Base-by-base conservation (phyloP, 2,113 vertebrate genomes). In the Natator depressus region DNA sequence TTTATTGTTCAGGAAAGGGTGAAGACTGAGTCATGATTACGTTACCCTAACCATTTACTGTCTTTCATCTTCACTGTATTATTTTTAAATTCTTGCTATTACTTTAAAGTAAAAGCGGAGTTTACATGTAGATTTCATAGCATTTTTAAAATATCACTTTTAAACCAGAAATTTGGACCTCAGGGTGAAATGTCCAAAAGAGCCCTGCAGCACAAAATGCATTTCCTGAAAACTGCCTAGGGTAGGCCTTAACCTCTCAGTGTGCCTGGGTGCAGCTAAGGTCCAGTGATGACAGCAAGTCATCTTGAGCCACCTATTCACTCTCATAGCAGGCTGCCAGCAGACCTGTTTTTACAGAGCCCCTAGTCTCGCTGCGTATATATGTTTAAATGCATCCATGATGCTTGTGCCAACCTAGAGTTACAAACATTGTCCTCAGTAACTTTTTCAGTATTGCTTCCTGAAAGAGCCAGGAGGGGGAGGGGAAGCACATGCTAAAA, bases 301-400 rank as follows among this genome's bases (percentile, higher is more conserved):
- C 46, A 9, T 81, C 1, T 31, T 0, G 4, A 79, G 82, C 53
- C 79, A 31, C 25, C 38, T 9, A 1, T 2, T 16, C 11, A 14
- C 46, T 31, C 50, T 42, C 57, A 0, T 50, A 0, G 1, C 5
- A 57, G 82, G 0, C 47, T 85, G 76, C 49, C 75, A 5, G 29
- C 29, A 7, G 19, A 8, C 8, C 10, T 8, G n/a, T 6, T 8
- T 49, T 54, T 46, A n/a, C 50, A 54, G 46, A 46, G 80, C 54
- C 42, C 53, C 46, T 2, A 0, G 0, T 5, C 38, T 35, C 0
- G 2, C 79, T 0, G 3, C 8, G 1, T 4, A 2, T 5, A 10
- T 22, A 42, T 0, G 0, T 53, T 53, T 59, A 59, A 59, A 31
- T 31, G 27, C 27, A 29, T 59, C 10, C 27, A 29, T 59, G 57